These are phyloP conservation scores for Phyllotreta striolata DNA, from an alignment of 2,888 invertebrate species.

Conservation along the genomic window DNA sequence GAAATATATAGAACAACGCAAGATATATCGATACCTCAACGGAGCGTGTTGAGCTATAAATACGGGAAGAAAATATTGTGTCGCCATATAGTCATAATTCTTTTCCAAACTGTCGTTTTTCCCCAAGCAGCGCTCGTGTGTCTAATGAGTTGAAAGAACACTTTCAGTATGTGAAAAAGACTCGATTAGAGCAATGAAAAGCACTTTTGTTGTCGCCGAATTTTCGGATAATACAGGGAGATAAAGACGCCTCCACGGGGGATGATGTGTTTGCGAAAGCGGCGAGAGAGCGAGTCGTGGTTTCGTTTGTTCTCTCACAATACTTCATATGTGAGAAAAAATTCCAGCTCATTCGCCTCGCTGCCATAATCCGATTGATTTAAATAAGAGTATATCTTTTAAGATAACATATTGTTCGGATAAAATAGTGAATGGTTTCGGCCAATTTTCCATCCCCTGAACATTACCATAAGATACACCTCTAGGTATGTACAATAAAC, in stretches of 20 bases:
- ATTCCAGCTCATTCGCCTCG: no score
- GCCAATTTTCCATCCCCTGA: no score
- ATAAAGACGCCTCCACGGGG: conserved; percentile 20
- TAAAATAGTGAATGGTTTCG: no score
- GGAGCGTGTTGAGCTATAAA: conserved; percentile 29
- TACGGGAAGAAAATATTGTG: conserved; percentile 37
- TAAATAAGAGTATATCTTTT: no score
- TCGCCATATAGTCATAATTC: conserved; percentile 37
- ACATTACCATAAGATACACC: no score
- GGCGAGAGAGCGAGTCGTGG: neutral
- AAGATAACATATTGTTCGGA: no score
- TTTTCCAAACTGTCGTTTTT: conserved; percentile 37
- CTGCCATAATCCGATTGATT: no score
- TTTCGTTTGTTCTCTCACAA: conserved; percentile 12
- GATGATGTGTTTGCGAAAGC: conserved; percentile 5
- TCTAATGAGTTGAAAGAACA: conserved; percentile 38
- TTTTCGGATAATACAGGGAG: conserved; percentile 24
- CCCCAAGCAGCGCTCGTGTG: conserved; percentile 30
- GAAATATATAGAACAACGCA: neutral
- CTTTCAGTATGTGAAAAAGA: conserved; percentile 24
- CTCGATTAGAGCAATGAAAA: conserved; percentile 27
- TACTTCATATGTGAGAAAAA: neutral
- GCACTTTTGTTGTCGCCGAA: conserved; percentile 23
- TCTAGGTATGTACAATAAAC: conserved; percentile 9
- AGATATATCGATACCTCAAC: conserved; percentile 32